Base-by-base conservation (phyloP, 1,140 invertebrate genomes). In the Adelges cooleyi region DNA sequence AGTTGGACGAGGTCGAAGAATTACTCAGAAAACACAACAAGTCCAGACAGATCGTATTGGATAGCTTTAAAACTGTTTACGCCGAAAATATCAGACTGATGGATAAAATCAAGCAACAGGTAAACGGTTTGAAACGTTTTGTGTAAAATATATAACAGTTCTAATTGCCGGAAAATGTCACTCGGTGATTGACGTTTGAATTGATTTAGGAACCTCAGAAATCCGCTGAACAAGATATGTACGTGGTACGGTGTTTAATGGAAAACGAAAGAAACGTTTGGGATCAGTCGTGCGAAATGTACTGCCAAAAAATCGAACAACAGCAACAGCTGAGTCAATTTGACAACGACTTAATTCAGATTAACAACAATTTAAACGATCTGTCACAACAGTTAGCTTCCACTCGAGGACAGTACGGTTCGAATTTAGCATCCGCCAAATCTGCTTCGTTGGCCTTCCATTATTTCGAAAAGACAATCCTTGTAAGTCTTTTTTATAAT, bases 391-490 rank as follows among this genome's bases (percentile, higher is more conserved):
- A 88, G 70, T 75, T 88, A 67, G 67, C 75, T 65, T 78, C 80
- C 40, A 79, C 85, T 69, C 79, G 80, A 73, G 81, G 81, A 52
- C 81, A 85, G 74, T 86, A 83, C 73, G 85, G 86, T 15, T 86
- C 89, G 71, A 87, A 84, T 70, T 74, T 87, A 65, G 76, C 80
- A 10, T 78, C 82, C 36, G 85, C 86, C 1, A 82, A 81, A 73
- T 80, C 83, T 48, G 84, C 84, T 56, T 84, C 85, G 10, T 76
- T 81, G 56, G 82, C 85, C 44, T 91, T 89, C 73, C 77, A 79
- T 50, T 82, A 88, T 68, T 90, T 91, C 73, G 86, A 90, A 75
- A 83, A 83, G 75, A 90, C 86, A 50, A 83, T 90, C 69, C 78
- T 84, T 77, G 87, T 89, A 77, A 79, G 74, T 76, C 13, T 65